Evolutionary conservation across 1,140 invertebrate genomes (phyloP).

Genomic region (Leptinotarsa texana): DNA sequence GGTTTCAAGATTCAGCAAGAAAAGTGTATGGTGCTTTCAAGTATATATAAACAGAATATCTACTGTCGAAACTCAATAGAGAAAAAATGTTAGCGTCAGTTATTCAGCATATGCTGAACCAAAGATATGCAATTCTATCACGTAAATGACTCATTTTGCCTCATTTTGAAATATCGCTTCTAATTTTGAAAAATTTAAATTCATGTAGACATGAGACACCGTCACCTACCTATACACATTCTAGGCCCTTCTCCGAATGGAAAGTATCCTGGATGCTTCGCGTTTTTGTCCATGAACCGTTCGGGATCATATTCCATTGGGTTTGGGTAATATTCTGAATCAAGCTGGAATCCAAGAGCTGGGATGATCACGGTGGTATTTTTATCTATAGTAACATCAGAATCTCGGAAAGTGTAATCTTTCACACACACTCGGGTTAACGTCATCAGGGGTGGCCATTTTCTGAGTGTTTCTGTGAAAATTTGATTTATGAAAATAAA

Average conservation of each 20-base stretch:
- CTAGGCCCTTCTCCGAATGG: slow-evolving; percentile 27
- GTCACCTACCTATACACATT: slow-evolving; percentile 21
- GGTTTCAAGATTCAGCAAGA: no score
- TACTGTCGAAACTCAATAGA: no score
- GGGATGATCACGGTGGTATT: slow-evolving; percentile 1
- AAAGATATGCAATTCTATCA: no score
- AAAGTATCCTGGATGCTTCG: slow-evolving; percentile 6
- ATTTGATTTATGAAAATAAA: background rate
- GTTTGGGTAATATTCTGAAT: slow-evolving; percentile 25
- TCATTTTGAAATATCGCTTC: no score
- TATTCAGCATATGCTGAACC: no score
- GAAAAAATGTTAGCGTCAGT: no score
- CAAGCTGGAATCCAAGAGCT: slow-evolving; percentile 6
- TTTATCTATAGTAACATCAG: background rate
- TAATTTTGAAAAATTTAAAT: no score
- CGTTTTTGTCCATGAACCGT: slow-evolving; percentile 15
- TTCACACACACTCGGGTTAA: slow-evolving; percentile 15
- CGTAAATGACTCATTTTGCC: no score
- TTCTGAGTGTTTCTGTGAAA: slow-evolving; percentile 3
- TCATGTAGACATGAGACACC: no score
- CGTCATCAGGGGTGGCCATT: slow-evolving; percentile 1
- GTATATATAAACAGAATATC: no score
- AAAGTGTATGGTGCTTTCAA: no score
- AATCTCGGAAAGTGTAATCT: slow-evolving; percentile 14
- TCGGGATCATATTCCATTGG: slow-evolving; percentile 21